These are phyloP conservation scores for Hydropsyche betteni DNA, from an alignment of 2,888 invertebrate species.

Conservation along the genomic window DNA sequence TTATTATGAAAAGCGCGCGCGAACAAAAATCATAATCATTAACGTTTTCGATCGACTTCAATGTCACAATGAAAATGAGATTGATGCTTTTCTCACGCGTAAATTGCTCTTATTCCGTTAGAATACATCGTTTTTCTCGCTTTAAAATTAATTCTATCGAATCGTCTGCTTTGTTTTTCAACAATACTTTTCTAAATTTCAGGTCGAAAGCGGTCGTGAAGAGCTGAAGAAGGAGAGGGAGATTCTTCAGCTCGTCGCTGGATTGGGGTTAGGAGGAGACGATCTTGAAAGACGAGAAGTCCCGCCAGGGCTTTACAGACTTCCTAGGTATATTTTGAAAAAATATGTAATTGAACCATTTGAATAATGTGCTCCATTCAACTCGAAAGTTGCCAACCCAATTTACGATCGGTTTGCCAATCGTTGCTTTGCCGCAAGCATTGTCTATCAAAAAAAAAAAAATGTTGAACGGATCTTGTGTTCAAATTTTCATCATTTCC, in stretches of 20 bases:
- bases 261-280: slow-evolving; percentile 82
- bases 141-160: not conserved
- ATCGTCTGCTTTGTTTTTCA: not conserved
- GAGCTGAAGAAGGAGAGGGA: slow-evolving; percentile 89
- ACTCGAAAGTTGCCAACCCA: no score
- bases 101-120: not conserved
- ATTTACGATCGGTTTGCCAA: no score
- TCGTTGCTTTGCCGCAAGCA: no score
- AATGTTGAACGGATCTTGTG: no score
- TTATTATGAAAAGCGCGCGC: no score
- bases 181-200: slow-evolving; percentile 53
- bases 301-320: slow-evolving; percentile 69
- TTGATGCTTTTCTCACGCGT: slow-evolving; percentile 5
- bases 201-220: slow-evolving; percentile 74
- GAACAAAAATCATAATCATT: no score
- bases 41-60: not conserved
- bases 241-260: slow-evolving; percentile 93
- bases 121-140: no score
- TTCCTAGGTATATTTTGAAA: slow-evolving; percentile 57
- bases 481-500: no score
- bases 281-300: slow-evolving; percentile 75
- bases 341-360: no score
- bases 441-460: no score
- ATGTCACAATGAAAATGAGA: slow-evolving; percentile 8
- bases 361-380: no score